Base-by-base conservation (phyloP, 2,888 invertebrate species). In the Plebejus argus region DNA sequence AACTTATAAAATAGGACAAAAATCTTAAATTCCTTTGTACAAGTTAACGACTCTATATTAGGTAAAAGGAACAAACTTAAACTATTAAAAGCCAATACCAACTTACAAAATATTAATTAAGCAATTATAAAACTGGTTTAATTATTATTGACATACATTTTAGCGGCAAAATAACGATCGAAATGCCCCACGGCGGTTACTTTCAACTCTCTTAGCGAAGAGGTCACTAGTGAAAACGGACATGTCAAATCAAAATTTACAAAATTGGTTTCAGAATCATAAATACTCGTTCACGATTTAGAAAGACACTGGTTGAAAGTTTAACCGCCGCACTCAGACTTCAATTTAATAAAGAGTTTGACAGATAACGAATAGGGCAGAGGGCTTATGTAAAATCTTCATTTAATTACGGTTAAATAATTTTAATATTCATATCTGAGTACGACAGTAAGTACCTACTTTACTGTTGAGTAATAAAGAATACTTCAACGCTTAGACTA, bases 171-270 rank as follows among this genome's bases (percentile, higher is more conserved):
- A 49, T 33, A 74, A 15, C 20, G 6, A 7, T 49, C 28, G 7
- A 74, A 53, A 45, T 53, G 18, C 74, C 28, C 74, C 0, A 7
- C 39, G 6, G 74, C 74, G 74, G 53, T 53, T 20, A 74, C 74
- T 74, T 74, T 74, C 74, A 18, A 72, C 53, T 53, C 53, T 53
- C 53, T 49, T 53, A 53, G 35, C 49, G 53, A 53, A 74, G 53
- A 74, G 74, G 53, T 74, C 74, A 74, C 15, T 53, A 53, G 74
- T 18, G 74, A 74, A 74, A 74, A 74, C 49, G 23, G 53, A 74
- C 53, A 23, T 23, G 74, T 74, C 74, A 74, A 53, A 28, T 74
- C 28, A 33, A 28, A 49, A 15, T 74, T 49, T 28, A 74, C 39
- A 39, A 49, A 45, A 72, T 45, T 45, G 39, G 5, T 66, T 66